A percentile compares a stretch with the other conserved stretches of the same genome.
These are phyloP conservation scores for Nothoprocta pentlandii DNA, from an alignment of 2,113 vertebrate species.

Conservation along the genomic window DNA sequence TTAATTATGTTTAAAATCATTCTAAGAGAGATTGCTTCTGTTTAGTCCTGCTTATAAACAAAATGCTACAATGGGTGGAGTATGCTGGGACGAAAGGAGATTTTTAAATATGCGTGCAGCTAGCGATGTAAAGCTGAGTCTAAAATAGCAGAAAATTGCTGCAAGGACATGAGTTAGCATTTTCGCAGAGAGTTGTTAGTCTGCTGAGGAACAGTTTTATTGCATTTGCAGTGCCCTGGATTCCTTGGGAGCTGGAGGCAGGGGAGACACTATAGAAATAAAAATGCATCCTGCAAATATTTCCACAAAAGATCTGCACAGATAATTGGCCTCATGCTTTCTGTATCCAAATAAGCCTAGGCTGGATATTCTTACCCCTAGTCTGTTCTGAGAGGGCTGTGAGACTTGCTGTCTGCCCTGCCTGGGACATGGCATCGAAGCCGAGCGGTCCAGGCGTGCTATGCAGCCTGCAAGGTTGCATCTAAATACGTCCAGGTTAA, in stretches of 20 bases:
- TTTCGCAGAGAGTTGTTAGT: not conserved
- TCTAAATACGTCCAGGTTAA: constrained; percentile 2
- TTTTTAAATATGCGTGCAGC: not conserved
- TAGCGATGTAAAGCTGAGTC: not conserved
- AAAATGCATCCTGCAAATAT: not conserved
- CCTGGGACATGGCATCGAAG: not conserved
- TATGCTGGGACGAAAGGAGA: not conserved
- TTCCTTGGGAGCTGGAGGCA: not conserved
- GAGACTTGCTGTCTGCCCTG: constrained; percentile 47
- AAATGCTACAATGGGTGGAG: not conserved
- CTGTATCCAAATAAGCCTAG: not conserved
- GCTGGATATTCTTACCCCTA: not conserved
- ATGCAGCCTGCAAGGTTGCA: not conserved
- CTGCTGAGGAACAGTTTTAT: not conserved
- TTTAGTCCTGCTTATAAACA: constrained; percentile 27
- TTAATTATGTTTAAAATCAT: not conserved
- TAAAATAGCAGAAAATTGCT: not conserved
- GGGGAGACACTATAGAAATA: not conserved
- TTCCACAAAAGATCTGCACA: not conserved
- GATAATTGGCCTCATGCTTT: not conserved
- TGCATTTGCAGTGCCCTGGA: fast-evolving
- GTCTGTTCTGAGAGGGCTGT: not conserved
- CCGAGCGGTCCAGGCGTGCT: not conserved
- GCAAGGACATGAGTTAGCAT: not conserved
- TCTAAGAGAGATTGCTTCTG: not conserved